Conservation (phyloP, 2,888 invertebrate species). For the Arrhopalites spinosus region DNA sequence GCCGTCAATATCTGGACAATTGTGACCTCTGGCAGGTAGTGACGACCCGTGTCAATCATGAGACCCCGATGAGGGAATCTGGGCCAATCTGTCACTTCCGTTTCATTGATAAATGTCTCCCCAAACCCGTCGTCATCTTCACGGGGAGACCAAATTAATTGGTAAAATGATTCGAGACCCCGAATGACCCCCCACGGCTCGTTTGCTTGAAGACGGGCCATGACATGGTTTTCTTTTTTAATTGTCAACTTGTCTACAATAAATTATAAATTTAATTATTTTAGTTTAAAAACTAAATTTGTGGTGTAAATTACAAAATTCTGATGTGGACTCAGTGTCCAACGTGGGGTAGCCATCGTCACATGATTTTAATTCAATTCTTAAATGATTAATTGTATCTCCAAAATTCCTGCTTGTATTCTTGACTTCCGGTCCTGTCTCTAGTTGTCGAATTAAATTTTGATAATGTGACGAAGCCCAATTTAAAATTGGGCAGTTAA, state of each 20-base stretch:
- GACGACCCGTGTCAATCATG: constrained; percentile 80
- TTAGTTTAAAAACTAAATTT: too few species aligned
- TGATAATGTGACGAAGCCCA: background rate
- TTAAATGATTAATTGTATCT: too few species aligned
- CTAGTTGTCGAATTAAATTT: background rate
- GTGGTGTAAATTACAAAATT: background rate
- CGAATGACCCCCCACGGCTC: background rate
- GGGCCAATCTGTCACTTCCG: background rate
- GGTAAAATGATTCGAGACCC: background rate
- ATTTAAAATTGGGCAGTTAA: background rate
- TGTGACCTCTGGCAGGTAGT: constrained; percentile 72
- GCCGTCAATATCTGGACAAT: constrained; percentile 75
- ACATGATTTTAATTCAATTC: background rate
- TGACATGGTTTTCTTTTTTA: background rate
- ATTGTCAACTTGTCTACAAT: too few species aligned
- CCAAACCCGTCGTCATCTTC: background rate
- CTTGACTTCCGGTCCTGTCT: background rate
- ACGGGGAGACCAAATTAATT: background rate
- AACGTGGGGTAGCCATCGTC: background rate
- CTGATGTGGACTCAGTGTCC: background rate
- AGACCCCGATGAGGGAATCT: constrained; percentile 78
- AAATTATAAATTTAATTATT: too few species aligned
- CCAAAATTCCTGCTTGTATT: background rate
- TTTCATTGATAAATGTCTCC: background rate
- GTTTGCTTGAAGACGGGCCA: background rate